Base-by-base conservation (phyloP, 2,888 invertebrate species). In the Meteorus cinctellus region DNA sequence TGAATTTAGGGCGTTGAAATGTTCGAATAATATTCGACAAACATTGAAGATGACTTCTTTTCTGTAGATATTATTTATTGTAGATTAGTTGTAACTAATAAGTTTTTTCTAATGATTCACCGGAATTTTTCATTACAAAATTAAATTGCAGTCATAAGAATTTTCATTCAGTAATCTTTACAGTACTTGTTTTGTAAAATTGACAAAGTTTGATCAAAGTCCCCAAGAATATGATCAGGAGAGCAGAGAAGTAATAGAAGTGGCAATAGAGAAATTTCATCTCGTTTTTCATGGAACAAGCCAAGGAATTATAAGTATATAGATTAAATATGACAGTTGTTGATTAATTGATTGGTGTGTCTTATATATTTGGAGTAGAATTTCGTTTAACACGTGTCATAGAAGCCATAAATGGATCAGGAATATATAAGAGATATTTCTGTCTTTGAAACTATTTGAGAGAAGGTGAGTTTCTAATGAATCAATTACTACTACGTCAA, bases 201-300 rank as follows among this genome's bases (percentile, higher is more conserved):
- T 71, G 41, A 62, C 62, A 71, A 62, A 71, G 71, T 71, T 71
- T 45, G 71, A 71, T 71, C 71, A 62, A 62, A 71, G 45, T 71
- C 55, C n/a, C 62, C 41, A 29, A 45, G 27, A 45, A 60, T 45
- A 60, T 71, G 27, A 71, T 71, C 62, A 51, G 62, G 71, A n/a
- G 6, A 41, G 1, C 71, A 71, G 62, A 24, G 34, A 27, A 8
- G 10, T 10, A 5, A 10, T 8, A 41, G 41, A 70, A 48, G 36
- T 31, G 4, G 1, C 4, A n/a, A 16, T 34, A 55, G 6, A 55
- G 55, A 19, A 55, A 24, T 55, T 55, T 55, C 6, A 55, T 55
- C 55, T 55, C 10, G 19, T 19, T 55, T 55, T 19, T 2, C 10
- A 6, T 19, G 3, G 24, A 24, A 4, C 55, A 4, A 55, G n/a